phyloP scores from a whole-genome alignment of 1,140 invertebrate genomes.

The Paralvinella palmiformis region DNA sequence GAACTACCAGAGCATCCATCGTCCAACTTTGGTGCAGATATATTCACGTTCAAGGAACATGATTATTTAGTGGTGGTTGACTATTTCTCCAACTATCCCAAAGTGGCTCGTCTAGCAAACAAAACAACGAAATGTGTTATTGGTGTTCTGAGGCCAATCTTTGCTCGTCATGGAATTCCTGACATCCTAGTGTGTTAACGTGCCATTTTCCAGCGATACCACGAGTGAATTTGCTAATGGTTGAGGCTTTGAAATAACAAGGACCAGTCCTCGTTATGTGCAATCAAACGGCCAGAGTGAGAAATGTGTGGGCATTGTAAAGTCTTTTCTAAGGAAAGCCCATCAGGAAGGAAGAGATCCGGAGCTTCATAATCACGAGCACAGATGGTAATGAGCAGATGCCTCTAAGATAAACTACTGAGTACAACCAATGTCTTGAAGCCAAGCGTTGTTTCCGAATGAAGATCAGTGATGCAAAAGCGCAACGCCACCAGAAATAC shows the following conservation, averaged over 20 bases:
- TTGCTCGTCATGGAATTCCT: constrained; percentile 13
- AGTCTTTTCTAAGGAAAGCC: constrained; percentile 9
- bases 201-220: constrained; percentile 5
- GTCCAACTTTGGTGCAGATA: constrained; percentile 9
- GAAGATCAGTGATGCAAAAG: no score
- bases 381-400: no score
- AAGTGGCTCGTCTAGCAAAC: background rate
- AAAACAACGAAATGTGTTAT: constrained; percentile 2
- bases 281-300: constrained; percentile 10
- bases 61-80: constrained; percentile 16
- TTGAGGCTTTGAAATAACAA: background rate
- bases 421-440: no score
- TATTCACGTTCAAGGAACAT: background rate
- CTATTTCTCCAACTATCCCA: constrained; percentile 12
- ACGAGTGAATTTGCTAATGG: constrained; percentile 6
- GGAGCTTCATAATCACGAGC: no score
- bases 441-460: no score
- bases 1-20: constrained; percentile 2
- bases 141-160: background rate
- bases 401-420: no score
- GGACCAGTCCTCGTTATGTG: background rate
- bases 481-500: no score
- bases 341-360: constrained; percentile 1
- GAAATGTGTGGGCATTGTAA: background rate
- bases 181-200: constrained; percentile 10